Percentiles rank a stretch among this genome's conserved stretches.
phyloP scores from a whole-genome alignment of 2,888 invertebrate genomes.

The Zootermopsis nevadensis region DNA sequence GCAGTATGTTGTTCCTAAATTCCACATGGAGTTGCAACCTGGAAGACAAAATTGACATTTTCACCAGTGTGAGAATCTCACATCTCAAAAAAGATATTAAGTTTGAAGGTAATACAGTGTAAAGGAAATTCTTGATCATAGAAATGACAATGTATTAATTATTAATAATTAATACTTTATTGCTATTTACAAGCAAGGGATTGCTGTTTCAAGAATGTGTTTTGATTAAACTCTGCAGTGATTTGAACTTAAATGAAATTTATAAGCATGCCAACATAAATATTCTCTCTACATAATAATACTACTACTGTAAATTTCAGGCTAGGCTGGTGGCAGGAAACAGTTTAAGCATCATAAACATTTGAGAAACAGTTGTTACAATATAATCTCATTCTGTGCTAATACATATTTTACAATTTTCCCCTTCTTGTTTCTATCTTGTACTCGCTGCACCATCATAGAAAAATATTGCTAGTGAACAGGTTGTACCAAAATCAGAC shows the following conservation, averaged over 20 bases:
- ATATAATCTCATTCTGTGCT: neutral
- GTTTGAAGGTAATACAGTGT: neutral
- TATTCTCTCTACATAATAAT: neutral
- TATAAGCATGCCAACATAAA: neutral
- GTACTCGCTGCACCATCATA: neutral
- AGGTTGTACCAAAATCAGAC: neutral
- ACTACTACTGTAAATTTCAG: neutral
- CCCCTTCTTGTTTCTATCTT: neutral
- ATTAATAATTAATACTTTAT: neutral
- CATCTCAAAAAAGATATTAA: neutral
- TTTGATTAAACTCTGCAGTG: neutral
- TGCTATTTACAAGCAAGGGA: neutral
- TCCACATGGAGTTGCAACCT: too few species aligned
- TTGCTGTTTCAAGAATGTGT: neutral
- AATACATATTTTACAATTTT: neutral
- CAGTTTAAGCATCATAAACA: neutral
- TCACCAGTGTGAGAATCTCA: too few species aligned
- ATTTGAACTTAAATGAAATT: neutral
- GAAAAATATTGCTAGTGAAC: neutral
- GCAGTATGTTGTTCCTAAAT: too few species aligned
- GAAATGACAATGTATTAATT: neutral
- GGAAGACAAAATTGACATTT: too few species aligned
- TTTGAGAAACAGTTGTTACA: neutral
- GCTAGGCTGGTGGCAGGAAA: neutral
- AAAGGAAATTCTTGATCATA: constrained; percentile 8